Conservation (phyloP, 2,113 vertebrate genomes). For the Cyprinodon variegatus region DNA sequence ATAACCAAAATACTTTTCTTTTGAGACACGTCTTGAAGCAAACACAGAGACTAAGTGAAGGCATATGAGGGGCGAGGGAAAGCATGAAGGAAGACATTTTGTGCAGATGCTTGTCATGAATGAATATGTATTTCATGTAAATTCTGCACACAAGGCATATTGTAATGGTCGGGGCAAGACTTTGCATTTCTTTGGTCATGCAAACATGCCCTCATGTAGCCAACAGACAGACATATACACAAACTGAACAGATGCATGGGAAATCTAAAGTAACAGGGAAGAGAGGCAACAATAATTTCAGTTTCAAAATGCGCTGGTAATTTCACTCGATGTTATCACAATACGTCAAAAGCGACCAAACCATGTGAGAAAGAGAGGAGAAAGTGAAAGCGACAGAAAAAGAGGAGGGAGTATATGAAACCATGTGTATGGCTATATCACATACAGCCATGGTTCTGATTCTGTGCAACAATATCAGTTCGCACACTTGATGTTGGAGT, state of each 20-base stretch:
- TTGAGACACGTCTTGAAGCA: neutral
- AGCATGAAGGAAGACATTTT: slow-evolving; percentile 18
- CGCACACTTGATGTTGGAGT: neutral
- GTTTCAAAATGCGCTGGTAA: slow-evolving; percentile 15
- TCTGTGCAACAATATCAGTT: neutral
- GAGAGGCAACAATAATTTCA: slow-evolving; percentile 27
- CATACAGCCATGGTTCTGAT: neutral
- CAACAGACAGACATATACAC: slow-evolving; percentile 35
- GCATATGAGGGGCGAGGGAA: neutral
- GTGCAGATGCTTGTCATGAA: slow-evolving; percentile 42
- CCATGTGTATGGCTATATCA: neutral
- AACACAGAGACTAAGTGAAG: neutral
- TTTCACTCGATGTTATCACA: slow-evolving; percentile 17
- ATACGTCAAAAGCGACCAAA: neutral
- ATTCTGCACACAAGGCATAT: slow-evolving; percentile 54
- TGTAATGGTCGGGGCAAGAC: slow-evolving; percentile 46
- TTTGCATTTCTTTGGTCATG: slow-evolving; percentile 73
- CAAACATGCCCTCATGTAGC: slow-evolving; percentile 63
- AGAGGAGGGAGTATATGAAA: neutral
- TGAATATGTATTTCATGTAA: slow-evolving; percentile 73
- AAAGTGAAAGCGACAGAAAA: neutral
- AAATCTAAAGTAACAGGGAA: slow-evolving; percentile 29
- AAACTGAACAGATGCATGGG: slow-evolving; percentile 16
- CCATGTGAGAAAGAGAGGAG: neutral
- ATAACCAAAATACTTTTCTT: neutral